Conservation (phyloP, 2,113 vertebrate species). For the Varanus salvator region DNA sequence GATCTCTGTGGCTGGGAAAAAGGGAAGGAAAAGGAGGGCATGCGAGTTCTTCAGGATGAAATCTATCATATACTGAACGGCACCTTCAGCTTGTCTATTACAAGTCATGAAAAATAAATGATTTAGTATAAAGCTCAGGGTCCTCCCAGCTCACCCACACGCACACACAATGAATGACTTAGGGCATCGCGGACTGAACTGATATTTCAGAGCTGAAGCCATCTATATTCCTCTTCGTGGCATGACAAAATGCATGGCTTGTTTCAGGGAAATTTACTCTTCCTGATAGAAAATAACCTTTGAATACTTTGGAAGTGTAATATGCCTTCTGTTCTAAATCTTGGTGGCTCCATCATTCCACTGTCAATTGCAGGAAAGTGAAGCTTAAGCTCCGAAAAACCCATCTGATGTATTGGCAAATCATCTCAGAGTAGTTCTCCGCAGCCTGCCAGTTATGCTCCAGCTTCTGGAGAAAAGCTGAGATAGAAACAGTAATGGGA, state of each 20-base stretch:
- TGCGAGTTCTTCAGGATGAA: conserved; percentile 51
- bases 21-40: conserved; percentile 41
- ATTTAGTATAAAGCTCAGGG: conserved; percentile 22
- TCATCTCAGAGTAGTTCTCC: accelerated
- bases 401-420: background rate
- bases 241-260: conserved; percentile 42
- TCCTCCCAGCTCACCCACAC: no score
- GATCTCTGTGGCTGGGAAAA: background rate
- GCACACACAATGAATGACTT: conserved; percentile 24
- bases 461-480: conserved; percentile 8
- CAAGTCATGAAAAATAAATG: conserved; percentile 62
- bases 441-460: background rate
- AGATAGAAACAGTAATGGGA: conserved; percentile 37
- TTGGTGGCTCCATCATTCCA: background rate
- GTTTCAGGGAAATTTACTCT: conserved; percentile 35
- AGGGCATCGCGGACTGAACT: conserved; percentile 38
- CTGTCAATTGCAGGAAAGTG: conserved; percentile 20
- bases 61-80: conserved; percentile 61
- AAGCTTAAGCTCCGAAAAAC: conserved; percentile 22
- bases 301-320: conserved; percentile 3
- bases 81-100: conserved; percentile 56
- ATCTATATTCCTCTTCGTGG: conserved; percentile 38
- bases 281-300: conserved; percentile 29
- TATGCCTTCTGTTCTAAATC: conserved; percentile 30
- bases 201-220: conserved; percentile 42